Evolutionary conservation across 2,888 invertebrate species (phyloP).

Genomic region (Criorhina ranunculi): DNA sequence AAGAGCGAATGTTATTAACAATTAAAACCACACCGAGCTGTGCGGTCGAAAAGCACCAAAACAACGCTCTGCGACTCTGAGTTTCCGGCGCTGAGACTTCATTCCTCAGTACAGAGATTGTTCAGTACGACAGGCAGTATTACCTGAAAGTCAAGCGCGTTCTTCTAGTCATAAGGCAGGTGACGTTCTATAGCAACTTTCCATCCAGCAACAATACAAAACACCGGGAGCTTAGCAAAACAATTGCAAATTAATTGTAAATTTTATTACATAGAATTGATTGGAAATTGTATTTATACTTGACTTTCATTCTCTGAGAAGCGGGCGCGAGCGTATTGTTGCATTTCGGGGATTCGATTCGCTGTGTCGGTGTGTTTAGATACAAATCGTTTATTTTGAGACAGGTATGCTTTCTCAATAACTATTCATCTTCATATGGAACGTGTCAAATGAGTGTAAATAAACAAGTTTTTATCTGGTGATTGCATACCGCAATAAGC

Average conservation of each 20-base stretch:
- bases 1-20: constrained; percentile 47
- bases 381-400: constrained; percentile 31
- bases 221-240: constrained; percentile 24
- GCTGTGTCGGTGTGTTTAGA: constrained; percentile 31
- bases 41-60: constrained; percentile 57
- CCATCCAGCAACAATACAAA: constrained; percentile 7
- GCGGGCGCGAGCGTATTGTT: constrained; percentile 49
- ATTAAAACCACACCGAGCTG: constrained; percentile 61
- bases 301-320: constrained; percentile 31
- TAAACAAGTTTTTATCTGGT: constrained; percentile 70
- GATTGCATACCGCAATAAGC: constrained; percentile 45
- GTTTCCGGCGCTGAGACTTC: constrained; percentile 49
- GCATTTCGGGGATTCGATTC: constrained; percentile 40
- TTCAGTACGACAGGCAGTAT: constrained; percentile 29
- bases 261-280: constrained; percentile 40
- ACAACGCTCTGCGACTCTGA: constrained; percentile 46
- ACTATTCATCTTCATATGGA: constrained; percentile 53
- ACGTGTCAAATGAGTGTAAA: constrained; percentile 67
- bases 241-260: constrained; percentile 39
- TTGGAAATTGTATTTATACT: constrained; percentile 29
- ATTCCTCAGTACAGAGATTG: constrained; percentile 54
- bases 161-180: constrained; percentile 35
- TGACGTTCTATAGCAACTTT: constrained; percentile 38
- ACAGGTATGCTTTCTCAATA: constrained; percentile 6
- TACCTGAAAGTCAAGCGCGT: constrained; percentile 42